Evolutionary conservation across 2,888 invertebrate genomes (phyloP).

Genomic region (Sarcophaga caerulescens): DNA sequence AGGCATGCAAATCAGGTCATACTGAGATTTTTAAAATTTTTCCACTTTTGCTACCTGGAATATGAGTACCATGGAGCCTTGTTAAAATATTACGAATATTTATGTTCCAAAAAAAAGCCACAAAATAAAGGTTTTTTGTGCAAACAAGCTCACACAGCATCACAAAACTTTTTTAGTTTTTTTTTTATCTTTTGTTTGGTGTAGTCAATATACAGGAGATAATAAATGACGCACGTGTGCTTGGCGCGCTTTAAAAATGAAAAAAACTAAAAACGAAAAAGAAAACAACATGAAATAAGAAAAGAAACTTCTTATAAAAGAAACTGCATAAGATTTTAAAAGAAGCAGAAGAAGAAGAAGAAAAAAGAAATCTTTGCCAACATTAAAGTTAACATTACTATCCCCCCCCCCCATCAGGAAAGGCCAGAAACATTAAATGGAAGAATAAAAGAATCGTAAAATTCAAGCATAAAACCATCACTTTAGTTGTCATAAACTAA

Average conservation of each 20-base stretch:
- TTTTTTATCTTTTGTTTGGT: background rate
- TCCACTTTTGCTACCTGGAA: constrained; percentile 19
- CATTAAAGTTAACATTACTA: background rate
- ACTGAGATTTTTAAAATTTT: background rate
- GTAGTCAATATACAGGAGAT: constrained; percentile 8
- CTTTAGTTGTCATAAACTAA: constrained; percentile 56
- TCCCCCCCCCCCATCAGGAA: background rate
- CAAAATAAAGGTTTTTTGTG: background rate
- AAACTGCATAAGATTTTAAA: constrained; percentile 38
- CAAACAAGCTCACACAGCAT: constrained; percentile 42
- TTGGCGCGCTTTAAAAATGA: constrained; percentile 55
- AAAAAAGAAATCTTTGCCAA: constrained; percentile 30
- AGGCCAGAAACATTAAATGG: background rate
- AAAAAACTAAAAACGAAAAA: background rate
- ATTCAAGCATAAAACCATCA: constrained; percentile 59
- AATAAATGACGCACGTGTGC: constrained; percentile 69
- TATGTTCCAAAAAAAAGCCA: constrained; percentile 2
- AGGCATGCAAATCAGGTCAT: background rate
- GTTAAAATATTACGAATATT: background rate
- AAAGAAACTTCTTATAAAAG: constrained; percentile 10
- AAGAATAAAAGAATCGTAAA: constrained; percentile 19
- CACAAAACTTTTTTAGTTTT: constrained; percentile 31
- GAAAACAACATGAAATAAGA: constrained; percentile 19
- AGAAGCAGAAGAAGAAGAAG: constrained; percentile 2
- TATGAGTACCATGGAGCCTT: constrained; percentile 33